Base-by-base conservation (phyloP, 1,140 invertebrate genomes). In the Monochamus saltuarius region DNA sequence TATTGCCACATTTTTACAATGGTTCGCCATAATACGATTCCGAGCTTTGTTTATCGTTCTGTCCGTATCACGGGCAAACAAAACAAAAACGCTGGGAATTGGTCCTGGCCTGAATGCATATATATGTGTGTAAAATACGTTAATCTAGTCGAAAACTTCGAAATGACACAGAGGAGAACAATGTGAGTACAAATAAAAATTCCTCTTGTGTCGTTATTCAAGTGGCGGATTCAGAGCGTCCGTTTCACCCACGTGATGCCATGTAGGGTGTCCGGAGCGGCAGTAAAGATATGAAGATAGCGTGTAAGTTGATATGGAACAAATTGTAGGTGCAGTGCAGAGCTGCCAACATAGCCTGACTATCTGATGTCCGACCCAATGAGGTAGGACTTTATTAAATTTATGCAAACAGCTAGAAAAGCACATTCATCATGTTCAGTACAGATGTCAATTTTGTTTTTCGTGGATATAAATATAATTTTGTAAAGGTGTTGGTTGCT, bases 281-380 rank as follows among this genome's bases (percentile, higher is more conserved):
- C 63, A 68, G 67, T 74, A 72, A 73, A 72, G 72, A 71, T 73
- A 67, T 52, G 65, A 62, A 70, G 69, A 73, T 71, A 70, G 57
- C 64, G 59, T 65, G 71, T 72, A 72, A 73, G 58, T 59, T 70
- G 71, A 72, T 73, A 73, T 66, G 56, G 66, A 71, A 73, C 72
- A 73, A 73, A 73, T 73, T 72, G 70, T 72, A 72, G 68, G 66
- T 67, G 68, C 70, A 70, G 63, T 66, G 67, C 16, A 37, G 53
- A 56, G 53, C 65, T 70, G 68, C 68, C 66, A 68, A 66, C 67
- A 67, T 69, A 61, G 65, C 51, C 64, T 55, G 42, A 54, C 62
- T 70, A 69, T 70, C 70, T 70, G 68, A 70, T 70, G 68, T 56
- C 55, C 57, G 49, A 51, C 42, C 39, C 59, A 59, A 62, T 65